Evolutionary conservation across 1,140 invertebrate species (phyloP).

Genomic region (Dendroctonus valens): DNA sequence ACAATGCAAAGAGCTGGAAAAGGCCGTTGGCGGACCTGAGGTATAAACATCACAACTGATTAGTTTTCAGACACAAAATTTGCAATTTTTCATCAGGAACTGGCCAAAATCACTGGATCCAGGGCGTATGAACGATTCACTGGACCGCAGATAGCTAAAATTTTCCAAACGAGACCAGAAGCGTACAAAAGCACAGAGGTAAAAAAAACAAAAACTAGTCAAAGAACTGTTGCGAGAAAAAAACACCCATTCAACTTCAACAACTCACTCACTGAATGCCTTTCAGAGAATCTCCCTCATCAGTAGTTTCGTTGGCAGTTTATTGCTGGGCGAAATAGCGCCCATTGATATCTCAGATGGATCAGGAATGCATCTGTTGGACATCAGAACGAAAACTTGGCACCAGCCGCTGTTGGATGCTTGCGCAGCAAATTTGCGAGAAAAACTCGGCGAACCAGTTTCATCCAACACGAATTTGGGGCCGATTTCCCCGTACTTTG

Average conservation of each 20-base stretch:
- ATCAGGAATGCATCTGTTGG: constrained; percentile 95
- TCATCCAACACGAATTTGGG: constrained; percentile 70
- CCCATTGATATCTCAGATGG: constrained; percentile 90
- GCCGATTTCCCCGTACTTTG: constrained; percentile 73
- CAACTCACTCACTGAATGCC: constrained; percentile 9
- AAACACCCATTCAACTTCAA: no score
- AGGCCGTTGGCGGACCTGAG: constrained; percentile 74
- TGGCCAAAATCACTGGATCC: constrained; percentile 88
- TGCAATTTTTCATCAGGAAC: constrained; percentile 53
- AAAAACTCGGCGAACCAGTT: constrained; percentile 72
- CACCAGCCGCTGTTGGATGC: constrained; percentile 70
- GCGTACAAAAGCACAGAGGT: constrained; percentile 82
- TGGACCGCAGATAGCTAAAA: constrained; percentile 89
- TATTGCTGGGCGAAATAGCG: constrained; percentile 88
- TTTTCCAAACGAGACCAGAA: constrained; percentile 69
- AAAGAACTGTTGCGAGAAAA: no score
- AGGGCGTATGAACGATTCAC: constrained; percentile 93
- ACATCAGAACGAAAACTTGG: constrained; percentile 82
- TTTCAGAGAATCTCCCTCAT: constrained; percentile 85
- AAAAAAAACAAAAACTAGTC: constrained; percentile 28
- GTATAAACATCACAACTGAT: constrained; percentile 48
- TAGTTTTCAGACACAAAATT: background rate
- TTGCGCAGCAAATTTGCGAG: constrained; percentile 66
- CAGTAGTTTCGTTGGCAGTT: constrained; percentile 86
- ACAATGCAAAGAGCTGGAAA: constrained; percentile 79